These are phyloP conservation scores for Apotomis capreana DNA, from an alignment of 2,888 invertebrate genomes.

Conservation along the genomic window DNA sequence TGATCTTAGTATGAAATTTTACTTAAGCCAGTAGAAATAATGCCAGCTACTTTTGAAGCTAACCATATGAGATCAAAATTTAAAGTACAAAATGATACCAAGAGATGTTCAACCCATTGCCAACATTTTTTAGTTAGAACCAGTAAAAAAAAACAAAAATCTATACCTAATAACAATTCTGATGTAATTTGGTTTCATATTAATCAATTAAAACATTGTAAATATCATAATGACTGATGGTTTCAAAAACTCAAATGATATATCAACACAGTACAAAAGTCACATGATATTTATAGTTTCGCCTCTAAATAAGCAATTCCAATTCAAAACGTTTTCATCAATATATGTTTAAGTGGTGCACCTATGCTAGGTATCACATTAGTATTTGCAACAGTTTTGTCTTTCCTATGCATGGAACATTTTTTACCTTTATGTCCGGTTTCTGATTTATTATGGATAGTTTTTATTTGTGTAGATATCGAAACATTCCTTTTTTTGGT, in stretches of 20 bases:
- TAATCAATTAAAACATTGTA: too few species aligned
- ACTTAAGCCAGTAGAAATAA: too few species aligned
- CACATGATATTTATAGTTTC: conserved; percentile 2
- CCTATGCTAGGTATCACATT: conserved; percentile 64
- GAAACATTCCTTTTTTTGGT: conserved; percentile 71
- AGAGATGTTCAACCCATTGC: too few species aligned
- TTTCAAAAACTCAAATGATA: neutral
- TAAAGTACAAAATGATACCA: too few species aligned
- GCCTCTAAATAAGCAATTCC: conserved; percentile 38
- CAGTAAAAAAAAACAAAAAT: too few species aligned
- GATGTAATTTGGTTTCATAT: too few species aligned
- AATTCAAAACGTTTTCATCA: conserved; percentile 72
- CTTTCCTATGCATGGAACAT: conserved; percentile 69
- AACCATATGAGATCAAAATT: too few species aligned
- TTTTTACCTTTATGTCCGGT: conserved; percentile 72
- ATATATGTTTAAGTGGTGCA: conserved; percentile 71
- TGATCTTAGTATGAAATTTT: too few species aligned
- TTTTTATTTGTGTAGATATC: conserved; percentile 72
- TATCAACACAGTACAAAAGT: neutral
- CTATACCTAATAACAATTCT: too few species aligned
- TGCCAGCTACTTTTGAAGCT: too few species aligned
- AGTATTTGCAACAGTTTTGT: conserved; percentile 62
- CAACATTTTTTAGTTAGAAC: too few species aligned
- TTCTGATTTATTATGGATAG: conserved; percentile 76
- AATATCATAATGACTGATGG: too few species aligned